Evolutionary conservation across 2,888 invertebrate species (phyloP), one percentile per base, ranked within the genome.

Genomic region (Nomada ruficornis): DNA sequence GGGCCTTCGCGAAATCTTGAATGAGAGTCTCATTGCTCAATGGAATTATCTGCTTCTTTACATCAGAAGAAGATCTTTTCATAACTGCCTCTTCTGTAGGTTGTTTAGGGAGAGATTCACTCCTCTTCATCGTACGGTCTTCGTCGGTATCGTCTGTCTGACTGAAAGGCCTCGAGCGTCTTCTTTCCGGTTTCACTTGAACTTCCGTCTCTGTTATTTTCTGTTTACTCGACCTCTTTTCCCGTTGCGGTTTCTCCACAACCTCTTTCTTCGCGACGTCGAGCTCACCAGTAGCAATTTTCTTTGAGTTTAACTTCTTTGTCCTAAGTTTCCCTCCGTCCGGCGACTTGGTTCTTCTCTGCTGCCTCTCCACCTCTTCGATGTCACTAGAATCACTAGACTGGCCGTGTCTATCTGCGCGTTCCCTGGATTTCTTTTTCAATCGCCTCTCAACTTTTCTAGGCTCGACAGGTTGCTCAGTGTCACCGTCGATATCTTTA

Each of bases 41-140:
- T 0, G 92, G 93, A 42, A 94, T 94, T 29, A 94, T 92, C 60
- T 93, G 92, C 47, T 94, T 94, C 69, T 90, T 91, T 1, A 86
- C 67, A 5, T 90, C 90, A 0, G 81, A 77, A 1, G 75, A 76
- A 4, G 90, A 90, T 64, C 76, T 86, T 50, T 70, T 80, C 18
- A 86, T 69, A 0, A 10, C 18, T 0, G 70, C 42, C 2, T 80
- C 81, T 2, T 78, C 83, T 1, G 13, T 1, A 9, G 60, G 10
- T 29, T 65, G 82, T 5, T 36, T 36, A 1, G 91, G 87, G 9
- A 90, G 88, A 7, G 83, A 87, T 1, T 88, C 90, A 93, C 91
- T 95, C 77, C 94, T 93, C 86, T 94, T 94, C 75, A 95, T 91
- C 13, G 94, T 94, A 64, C 94, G 90, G 84, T 95, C 95, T 18